Evolutionary conservation across 2,797 vertebrate species (phyloP).

Genomic region (Pterois miles): DNA sequence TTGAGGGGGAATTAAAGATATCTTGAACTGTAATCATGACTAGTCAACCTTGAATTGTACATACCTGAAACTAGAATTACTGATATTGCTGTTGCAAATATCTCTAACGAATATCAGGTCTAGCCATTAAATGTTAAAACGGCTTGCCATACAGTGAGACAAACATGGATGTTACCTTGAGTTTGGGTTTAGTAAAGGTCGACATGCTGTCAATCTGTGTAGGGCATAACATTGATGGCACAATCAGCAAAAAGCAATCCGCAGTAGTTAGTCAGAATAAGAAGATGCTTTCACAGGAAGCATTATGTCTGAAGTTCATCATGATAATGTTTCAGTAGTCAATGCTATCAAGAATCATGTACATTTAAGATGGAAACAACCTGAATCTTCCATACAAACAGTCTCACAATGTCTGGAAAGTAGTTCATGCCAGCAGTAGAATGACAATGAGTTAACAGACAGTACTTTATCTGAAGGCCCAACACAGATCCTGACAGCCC

Average conservation of each 20-base stretch:
- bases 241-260: conserved; percentile 12
- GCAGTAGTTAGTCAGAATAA: neutral
- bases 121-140: too few relatives aligned
- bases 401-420: neutral
- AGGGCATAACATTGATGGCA: conserved; percentile 32
- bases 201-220: conserved; percentile 68
- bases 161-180: conserved; percentile 86
- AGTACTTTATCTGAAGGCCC: neutral
- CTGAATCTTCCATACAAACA: neutral
- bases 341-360: neutral
- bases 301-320: neutral
- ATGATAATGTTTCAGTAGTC: conserved; percentile 9
- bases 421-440: neutral
- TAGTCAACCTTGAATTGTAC: too few relatives aligned
- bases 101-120: too few relatives aligned
- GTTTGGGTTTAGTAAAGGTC: conserved; percentile 91
- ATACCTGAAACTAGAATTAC: too few relatives aligned
- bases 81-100: too few relatives aligned
- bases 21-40: too few relatives aligned
- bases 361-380: neutral
- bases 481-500: conserved; percentile 17
- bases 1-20: too few relatives aligned
- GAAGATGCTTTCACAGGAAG: conserved; percentile 22
- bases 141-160: neutral
- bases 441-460: conserved; percentile 6